These are phyloP conservation scores for Otus scops DNA, from an alignment of 2,797 vertebrate genomes.

Conservation along the genomic window DNA sequence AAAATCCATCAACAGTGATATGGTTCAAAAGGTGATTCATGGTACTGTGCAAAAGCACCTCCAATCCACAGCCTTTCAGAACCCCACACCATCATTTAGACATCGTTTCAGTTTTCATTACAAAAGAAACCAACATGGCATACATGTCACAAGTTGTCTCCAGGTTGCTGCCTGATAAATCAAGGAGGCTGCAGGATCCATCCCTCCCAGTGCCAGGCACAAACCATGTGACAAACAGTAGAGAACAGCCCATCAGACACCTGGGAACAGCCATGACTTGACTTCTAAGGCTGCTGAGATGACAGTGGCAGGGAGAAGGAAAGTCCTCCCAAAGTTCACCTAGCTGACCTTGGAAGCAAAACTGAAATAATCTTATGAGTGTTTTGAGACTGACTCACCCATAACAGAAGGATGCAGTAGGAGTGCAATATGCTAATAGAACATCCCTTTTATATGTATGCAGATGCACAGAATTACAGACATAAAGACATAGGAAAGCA, in stretches of 20 bases:
- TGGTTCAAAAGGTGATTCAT: not conserved
- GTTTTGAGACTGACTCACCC: not conserved
- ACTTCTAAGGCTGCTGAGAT: not conserved
- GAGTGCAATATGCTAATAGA: not conserved
- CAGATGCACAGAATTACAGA: not conserved
- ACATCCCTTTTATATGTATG: constrained; percentile 1
- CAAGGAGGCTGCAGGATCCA: not conserved
- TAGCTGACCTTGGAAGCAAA: not conserved
- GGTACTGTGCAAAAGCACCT: not conserved
- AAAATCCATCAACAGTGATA: not conserved
- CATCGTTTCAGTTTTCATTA: not conserved
- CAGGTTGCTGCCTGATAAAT: not conserved
- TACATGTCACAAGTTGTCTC: not conserved
- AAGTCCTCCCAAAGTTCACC: not conserved
- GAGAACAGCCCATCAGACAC: not conserved
- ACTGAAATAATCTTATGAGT: not conserved
- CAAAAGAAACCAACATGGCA: not conserved
- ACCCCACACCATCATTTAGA: not conserved
- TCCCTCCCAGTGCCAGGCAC: not conserved
- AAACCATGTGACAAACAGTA: rapidly evolving
- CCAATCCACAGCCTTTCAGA: not conserved
- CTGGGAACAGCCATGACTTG: not conserved
- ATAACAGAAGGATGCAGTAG: not conserved
- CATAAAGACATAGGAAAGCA: not conserved
- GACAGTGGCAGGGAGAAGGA: not conserved